A percentile compares a stretch with the other conserved stretches of the same genome.
These are phyloP conservation scores for Rhincodon typus DNA, from an alignment of 2,797 vertebrate genomes.

Conservation along the genomic window DNA sequence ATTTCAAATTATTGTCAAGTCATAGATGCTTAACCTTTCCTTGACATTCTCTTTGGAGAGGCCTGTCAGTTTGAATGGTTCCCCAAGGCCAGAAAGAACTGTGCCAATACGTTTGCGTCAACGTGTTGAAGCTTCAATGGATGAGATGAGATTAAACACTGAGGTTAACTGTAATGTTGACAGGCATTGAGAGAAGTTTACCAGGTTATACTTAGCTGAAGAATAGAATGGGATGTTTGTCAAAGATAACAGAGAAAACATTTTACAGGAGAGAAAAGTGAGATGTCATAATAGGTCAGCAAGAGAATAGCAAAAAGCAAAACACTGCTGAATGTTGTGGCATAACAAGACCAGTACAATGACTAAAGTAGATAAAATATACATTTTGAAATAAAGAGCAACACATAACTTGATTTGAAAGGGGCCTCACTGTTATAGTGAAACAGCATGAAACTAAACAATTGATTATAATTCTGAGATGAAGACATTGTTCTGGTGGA, in stretches of 20 bases:
- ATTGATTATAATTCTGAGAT: background rate
- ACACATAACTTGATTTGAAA: background rate
- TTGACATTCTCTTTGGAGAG: background rate
- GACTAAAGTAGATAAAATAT: background rate
- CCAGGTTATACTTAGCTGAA: background rate
- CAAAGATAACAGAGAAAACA: background rate
- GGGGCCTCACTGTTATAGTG: background rate
- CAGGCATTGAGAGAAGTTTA: background rate
- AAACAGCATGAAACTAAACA: background rate
- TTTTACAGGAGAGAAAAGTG: background rate
- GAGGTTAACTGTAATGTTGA: background rate
- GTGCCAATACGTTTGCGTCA: background rate
- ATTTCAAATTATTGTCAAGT: background rate
- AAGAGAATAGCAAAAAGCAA: background rate
- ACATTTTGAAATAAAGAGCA: background rate
- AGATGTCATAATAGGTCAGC: background rate
- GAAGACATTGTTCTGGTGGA: background rate
- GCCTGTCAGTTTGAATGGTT: background rate
- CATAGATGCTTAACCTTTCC: background rate
- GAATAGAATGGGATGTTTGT: background rate
- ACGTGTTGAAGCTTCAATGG: background rate
- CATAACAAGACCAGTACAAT: background rate
- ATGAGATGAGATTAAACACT: too few relatives aligned
- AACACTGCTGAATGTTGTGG: background rate
- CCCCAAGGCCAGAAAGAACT: background rate